Base-by-base conservation (phyloP, 2,797 vertebrate genomes). In the Sylvilagus floridanus region DNA sequence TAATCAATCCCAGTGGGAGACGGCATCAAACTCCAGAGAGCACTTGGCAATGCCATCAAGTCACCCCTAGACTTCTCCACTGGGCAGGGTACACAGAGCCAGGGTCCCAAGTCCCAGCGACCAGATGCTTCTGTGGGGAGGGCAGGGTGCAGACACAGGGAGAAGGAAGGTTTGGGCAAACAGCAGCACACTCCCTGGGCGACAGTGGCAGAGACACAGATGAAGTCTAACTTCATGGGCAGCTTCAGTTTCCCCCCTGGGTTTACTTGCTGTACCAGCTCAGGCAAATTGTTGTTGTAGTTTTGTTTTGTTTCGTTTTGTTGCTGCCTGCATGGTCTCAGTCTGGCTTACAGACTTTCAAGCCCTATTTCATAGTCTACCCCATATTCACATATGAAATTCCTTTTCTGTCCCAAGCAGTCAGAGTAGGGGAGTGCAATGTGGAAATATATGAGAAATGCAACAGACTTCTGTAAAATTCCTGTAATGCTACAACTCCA, bases 381-480 rank as follows among this genome's bases (percentile, higher is more conserved):
- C 13, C 50, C 47, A 32, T 73, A 68, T 62, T 84, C 19, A 63
- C 50, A 57, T 21, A 78, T 65, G 75, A 92, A 92, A 90, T 95
- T 52, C 22, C 26, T 88, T 96, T 86, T 88, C 66, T 93, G 13
- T 32, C 54, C 78, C 54, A 92, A 66, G 54, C 62, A 78, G 57
- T 16, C 54, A 47, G 60, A 69, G 2, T 24, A 14, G n/a, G 30
- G 8, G 6, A 72, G n/a, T 66, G 9, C 4, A 19, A 1, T 42
- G 42, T 62, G 42, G 7, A 54, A 0, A 47, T 5, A 52, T 3
- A 77, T 13, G n/a, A 30, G 4, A 85, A 93, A 82, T 77, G 5
- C 57, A 83, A 75, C 47, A 82, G 13, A 57, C 66, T 91, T 65
- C 17, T 69, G 8, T 75, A 35, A 37, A 42, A 32, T 66, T 93